phyloP scores from a whole-genome alignment of 1,140 invertebrate genomes.

The Acromyrmex echinatior region DNA sequence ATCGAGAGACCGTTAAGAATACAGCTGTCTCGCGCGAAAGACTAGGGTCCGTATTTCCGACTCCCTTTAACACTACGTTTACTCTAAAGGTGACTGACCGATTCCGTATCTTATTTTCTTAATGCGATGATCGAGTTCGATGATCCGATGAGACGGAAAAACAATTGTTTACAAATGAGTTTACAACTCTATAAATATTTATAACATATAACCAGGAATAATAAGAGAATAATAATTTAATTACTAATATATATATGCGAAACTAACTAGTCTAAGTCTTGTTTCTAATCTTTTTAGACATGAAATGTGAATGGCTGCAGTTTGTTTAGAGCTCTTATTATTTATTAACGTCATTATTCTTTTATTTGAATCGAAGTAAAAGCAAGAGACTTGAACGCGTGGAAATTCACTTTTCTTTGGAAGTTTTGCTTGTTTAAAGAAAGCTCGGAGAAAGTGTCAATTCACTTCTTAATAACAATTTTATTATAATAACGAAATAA shows the following conservation, averaged over 20 bases:
- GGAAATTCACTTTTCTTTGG: neutral
- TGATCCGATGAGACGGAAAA: neutral
- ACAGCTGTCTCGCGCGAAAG: slow-evolving; percentile 74
- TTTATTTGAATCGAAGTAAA: neutral
- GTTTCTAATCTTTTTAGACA: neutral
- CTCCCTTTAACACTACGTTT: slow-evolving; percentile 36
- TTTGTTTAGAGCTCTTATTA: neutral
- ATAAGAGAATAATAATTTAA: neutral
- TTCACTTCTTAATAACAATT: neutral
- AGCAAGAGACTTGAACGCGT: neutral
- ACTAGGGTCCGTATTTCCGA: slow-evolving; percentile 27
- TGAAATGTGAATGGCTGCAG: neutral
- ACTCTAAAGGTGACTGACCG: slow-evolving; percentile 44
- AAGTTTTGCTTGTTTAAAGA: neutral
- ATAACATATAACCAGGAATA: neutral
- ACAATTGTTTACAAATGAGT: neutral
- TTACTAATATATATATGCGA: neutral
- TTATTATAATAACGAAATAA: neutral
- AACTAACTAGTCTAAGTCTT: neutral
- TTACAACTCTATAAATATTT: neutral
- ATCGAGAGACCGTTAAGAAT: slow-evolving; percentile 76
- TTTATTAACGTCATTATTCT: neutral
- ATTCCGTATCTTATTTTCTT: slow-evolving; percentile 29
- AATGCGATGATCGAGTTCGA: slow-evolving; percentile 12
- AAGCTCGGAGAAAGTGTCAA: neutral